phyloP scores from a whole-genome alignment of 1,140 invertebrate genomes.

The Paramacrobiotus metropolitanus region DNA sequence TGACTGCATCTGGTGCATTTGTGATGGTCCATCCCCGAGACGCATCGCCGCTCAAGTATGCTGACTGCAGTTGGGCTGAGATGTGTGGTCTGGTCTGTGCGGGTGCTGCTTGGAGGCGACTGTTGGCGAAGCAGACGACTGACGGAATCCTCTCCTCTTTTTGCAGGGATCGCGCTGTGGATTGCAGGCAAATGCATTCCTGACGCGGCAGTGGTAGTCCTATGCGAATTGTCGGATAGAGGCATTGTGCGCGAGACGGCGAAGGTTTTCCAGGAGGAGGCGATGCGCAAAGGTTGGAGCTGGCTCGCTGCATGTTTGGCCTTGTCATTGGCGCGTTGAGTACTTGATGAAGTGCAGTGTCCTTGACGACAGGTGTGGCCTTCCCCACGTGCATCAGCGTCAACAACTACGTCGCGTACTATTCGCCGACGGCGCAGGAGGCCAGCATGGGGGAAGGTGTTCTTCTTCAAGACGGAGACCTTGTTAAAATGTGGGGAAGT shows the following conservation, averaged over 20 bases:
- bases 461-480: slow-evolving; percentile 69
- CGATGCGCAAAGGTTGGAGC: slow-evolving; percentile 61
- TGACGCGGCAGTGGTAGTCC: slow-evolving; percentile 61
- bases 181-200: slow-evolving; percentile 62
- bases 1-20: no score
- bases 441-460: no score
- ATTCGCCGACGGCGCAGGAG: slow-evolving; percentile 76
- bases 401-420: slow-evolving; percentile 98
- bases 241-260: slow-evolving; percentile 67
- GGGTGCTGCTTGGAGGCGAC: no score
- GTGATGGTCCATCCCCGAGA: no score
- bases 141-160: no score
- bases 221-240: slow-evolving; percentile 77
- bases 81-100: no score
- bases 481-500: slow-evolving; percentile 58
- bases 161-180: slow-evolving; percentile 64
- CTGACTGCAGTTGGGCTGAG: no score
- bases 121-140: no score
- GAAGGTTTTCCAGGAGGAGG: slow-evolving; percentile 93
- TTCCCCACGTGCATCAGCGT: slow-evolving; percentile 96
- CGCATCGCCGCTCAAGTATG: no score
- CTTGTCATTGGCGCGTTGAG: no score
- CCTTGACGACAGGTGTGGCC: slow-evolving; percentile 41
- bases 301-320: no score
- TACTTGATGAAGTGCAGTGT: background rate